Percentiles rank a stretch among this genome's conserved stretches.
These are phyloP conservation scores for Syncerus caffer DNA, from an alignment of 2,797 vertebrate genomes.

Conservation along the genomic window DNA sequence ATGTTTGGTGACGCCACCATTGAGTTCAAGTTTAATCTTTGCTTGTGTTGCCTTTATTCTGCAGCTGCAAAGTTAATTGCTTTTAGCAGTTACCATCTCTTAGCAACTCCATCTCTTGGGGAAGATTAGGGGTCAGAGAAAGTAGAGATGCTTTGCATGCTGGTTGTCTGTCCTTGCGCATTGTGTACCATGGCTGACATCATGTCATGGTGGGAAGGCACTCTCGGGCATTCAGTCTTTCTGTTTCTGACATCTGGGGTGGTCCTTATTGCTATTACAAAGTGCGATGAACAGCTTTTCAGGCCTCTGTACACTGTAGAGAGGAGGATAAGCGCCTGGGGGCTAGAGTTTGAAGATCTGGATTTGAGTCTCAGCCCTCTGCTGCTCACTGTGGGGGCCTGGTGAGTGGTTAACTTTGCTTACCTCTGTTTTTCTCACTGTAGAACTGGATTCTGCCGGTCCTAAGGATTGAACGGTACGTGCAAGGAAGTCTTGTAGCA, in stretches of 20 bases:
- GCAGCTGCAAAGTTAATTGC: neutral
- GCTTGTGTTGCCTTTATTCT: neutral
- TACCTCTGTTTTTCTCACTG: neutral
- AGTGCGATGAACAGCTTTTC: neutral
- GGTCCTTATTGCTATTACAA: neutral
- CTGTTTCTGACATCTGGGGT: neutral
- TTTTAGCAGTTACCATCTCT: neutral
- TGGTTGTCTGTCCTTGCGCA: neutral
- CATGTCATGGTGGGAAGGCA: neutral
- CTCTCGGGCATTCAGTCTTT: neutral
- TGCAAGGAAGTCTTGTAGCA: neutral
- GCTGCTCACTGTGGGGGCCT: neutral
- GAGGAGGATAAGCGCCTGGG: neutral
- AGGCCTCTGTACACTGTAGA: neutral
- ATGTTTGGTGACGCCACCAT: neutral
- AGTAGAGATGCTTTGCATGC: neutral
- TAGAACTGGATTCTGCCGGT: neutral
- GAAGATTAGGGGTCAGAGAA: neutral
- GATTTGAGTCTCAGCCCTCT: conserved; percentile 2
- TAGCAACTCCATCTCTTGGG: neutral
- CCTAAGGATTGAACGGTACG: neutral
- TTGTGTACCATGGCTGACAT: neutral
- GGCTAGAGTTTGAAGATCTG: neutral
- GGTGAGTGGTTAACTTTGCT: neutral
- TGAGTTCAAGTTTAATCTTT: neutral